Conservation (phyloP, 2,113 vertebrate species). For the Anoplopoma fimbria region DNA sequence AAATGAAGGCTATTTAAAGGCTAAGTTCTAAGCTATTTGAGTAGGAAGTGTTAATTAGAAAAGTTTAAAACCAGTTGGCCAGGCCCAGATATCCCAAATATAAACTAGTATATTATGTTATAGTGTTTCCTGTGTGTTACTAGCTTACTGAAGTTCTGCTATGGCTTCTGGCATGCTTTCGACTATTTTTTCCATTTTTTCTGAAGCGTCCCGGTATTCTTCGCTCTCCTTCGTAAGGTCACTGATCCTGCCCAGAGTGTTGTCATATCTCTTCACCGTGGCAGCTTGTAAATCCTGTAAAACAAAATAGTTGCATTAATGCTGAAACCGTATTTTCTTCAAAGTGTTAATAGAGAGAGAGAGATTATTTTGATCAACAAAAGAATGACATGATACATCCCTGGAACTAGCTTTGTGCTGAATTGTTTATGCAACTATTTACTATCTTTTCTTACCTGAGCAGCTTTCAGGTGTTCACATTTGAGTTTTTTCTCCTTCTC, state of each 20-base stretch:
- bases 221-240: constrained; percentile 60
- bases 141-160: constrained; percentile 77
- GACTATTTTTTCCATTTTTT: constrained; percentile 58
- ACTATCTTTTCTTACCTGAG: constrained; percentile 62
- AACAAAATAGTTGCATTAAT: constrained; percentile 38
- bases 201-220: constrained; percentile 58
- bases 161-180: constrained; percentile 61
- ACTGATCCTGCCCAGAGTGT: constrained; percentile 55
- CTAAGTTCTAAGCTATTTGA: neutral
- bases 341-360: constrained; percentile 13
- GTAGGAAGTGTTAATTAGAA: neutral
- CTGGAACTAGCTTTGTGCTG: constrained; percentile 23
- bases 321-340: neutral
- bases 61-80: neutral
- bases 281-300: constrained; percentile 68
- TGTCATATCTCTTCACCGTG: constrained; percentile 58
- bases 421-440: neutral
- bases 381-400: constrained; percentile 31
- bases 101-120: neutral
- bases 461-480: constrained; percentile 58
- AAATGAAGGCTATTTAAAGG: neutral
- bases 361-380: constrained; percentile 29
- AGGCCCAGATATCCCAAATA: neutral
- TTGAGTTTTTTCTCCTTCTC: constrained; percentile 55
- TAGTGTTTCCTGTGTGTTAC: neutral